Conservation (phyloP, 1,140 invertebrate species). For the Bradysia coprophila region DNA sequence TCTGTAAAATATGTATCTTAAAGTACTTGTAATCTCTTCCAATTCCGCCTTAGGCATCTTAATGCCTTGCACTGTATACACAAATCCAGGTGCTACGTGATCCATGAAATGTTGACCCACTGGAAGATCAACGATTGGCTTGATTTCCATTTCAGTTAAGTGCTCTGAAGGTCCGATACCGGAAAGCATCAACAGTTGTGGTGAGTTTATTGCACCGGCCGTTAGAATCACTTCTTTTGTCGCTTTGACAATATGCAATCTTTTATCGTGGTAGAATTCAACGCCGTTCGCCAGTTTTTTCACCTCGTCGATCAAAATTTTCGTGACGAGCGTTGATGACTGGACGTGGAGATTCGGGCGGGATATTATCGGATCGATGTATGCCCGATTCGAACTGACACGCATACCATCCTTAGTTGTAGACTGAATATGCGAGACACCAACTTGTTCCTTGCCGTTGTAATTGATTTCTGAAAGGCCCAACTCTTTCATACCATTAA, state of each 20-base stretch:
- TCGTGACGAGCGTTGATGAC: constrained; percentile 29
- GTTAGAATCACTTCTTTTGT: constrained; percentile 43
- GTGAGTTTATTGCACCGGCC: constrained; percentile 44
- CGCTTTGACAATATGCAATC: constrained; percentile 25
- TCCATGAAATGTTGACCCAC: constrained; percentile 49
- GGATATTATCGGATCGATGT: constrained; percentile 29
- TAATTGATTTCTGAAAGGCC: constrained; percentile 32
- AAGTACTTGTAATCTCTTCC: constrained; percentile 23
- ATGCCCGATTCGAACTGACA: constrained; percentile 29
- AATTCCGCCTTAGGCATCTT: constrained; percentile 36
- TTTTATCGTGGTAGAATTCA: constrained; percentile 19
- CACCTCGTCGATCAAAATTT: constrained; percentile 30
- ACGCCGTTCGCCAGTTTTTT: neutral
- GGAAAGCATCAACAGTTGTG: constrained; percentile 59
- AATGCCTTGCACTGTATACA: constrained; percentile 8
- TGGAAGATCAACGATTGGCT: constrained; percentile 32
- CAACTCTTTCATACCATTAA: constrained; percentile 26
- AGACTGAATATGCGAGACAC: constrained; percentile 28
- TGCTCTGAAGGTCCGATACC: constrained; percentile 55
- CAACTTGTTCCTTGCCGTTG: constrained; percentile 28
- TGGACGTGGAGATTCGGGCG: constrained; percentile 40
- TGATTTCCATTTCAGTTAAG: constrained; percentile 41
- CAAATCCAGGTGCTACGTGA: constrained; percentile 28
- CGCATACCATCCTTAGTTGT: constrained; percentile 36
- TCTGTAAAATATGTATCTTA: constrained; percentile 26